Evolutionary conservation across 2,797 vertebrate species (phyloP).

Genomic region (Scolopax rusticola): DNA sequence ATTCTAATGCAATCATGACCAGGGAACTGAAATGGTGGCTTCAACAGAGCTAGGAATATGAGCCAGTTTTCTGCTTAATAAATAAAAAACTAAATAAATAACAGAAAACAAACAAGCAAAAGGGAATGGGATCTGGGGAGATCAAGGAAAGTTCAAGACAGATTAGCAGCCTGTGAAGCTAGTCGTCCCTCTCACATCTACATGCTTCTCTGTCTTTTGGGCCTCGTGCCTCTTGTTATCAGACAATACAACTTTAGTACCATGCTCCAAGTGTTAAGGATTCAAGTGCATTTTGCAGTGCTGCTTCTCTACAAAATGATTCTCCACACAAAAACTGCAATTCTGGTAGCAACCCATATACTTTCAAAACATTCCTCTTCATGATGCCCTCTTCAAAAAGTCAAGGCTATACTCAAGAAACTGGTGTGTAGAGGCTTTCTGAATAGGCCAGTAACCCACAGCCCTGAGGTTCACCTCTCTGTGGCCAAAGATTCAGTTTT

Average conservation of each 20-base stretch:
- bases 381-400: background rate
- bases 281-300: background rate
- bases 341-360: background rate
- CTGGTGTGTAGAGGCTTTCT: background rate
- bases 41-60: background rate
- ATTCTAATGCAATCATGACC: background rate
- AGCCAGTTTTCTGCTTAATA: background rate
- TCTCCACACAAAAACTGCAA: background rate
- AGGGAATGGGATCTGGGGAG: background rate
- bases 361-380: background rate
- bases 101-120: background rate
- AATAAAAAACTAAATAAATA: no score
- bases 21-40: background rate
- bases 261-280: background rate
- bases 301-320: background rate
- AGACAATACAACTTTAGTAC: background rate
- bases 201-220: background rate
- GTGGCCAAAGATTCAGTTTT: background rate
- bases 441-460: background rate
- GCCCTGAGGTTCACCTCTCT: background rate
- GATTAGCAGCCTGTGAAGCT: background rate
- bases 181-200: background rate
- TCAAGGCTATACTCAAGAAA: background rate
- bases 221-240: background rate
- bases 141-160: background rate